Base-by-base conservation (phyloP, 2,797 vertebrate genomes). In the Acipenser transmontanus region DNA sequence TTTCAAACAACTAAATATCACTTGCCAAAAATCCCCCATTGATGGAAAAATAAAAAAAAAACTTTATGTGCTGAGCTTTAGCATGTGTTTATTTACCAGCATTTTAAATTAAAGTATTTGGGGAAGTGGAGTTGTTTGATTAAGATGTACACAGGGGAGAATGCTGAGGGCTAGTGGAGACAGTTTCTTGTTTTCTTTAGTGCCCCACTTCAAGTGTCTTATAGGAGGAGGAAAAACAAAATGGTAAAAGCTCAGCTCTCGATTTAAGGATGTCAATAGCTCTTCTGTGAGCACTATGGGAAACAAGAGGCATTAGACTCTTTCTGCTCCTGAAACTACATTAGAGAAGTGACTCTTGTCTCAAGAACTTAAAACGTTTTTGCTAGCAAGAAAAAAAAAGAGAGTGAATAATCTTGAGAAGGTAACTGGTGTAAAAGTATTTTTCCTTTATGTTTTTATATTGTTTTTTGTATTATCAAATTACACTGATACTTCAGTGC, bases 341-440 rank as follows among this genome's bases (percentile, higher is more conserved):
- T 89, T 85, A 88, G 81, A 85, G 80, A 87, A 82, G 82, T 80
- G 78, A 85, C 82, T 85, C 85, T 86, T 76, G 85, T 90, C 86
- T 91, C 72, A 63, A 88, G 87, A 82, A 88, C 81, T 80, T 84
- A 80, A 82, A 85, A 88, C 65, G 62, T 60, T 61, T 65, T 77
- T 81, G 79, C 68, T 66, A 14, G 75, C 77, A 70, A 76, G 69
- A 61, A 64, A 56, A 66, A 20, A 59, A 52, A n/a, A n/a, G 7
- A 64, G 7, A 48, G 9, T 51, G 14, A 20, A 20, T 20, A 20
- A 20, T n/a, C n/a, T n/a, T n/a, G n/a, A n/a, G n/a, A n/a, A n/a
- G n/a, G n/a, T n/a, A n/a, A 20, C 20, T 20, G 20, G 20, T 20
- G 20, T 20, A 20, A 2, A 20, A 20, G 20, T 20, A 20, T 20